Base-by-base conservation (phyloP, 2,888 invertebrate species). In the Agrochola litura region DNA sequence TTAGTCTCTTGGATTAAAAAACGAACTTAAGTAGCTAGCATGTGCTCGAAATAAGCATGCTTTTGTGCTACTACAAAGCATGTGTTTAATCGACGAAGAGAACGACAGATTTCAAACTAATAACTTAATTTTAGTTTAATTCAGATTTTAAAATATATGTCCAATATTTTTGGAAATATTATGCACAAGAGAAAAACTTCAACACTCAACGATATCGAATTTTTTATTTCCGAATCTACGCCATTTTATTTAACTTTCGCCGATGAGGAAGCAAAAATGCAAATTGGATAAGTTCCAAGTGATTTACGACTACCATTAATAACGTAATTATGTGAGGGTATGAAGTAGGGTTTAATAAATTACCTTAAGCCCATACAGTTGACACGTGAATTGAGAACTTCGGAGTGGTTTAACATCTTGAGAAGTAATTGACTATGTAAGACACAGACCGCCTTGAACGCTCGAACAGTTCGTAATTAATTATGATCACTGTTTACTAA, bases 221-320 rank as follows among this genome's bases (percentile, higher is more conserved):
- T 52, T 61, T 60, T 75, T 30, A 58, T n/a, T 22, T 52, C 22
- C 16, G 10, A 68, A 25, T 65, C 22, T 3, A 30, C 12, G 12
- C 12, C 6, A 2, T 60, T 64, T 75, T 56, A 60, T 68, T 61
- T n/a, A 52, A 63, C n/a, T 52, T 70, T 58, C 25, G 12, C 19
- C 52, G 19, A 68, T 58, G 71, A 71, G 41, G 49, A 76, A 69
- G 86, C 69, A 61, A 82, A 74, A 70, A 63, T 69, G 69, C 69
- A 66, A 82, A 85, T 82, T 49, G 25, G 60, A 64, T 75, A 66
- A 73, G 54, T 63, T 66, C 67, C 12, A 41, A 56, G 46, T 66
- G 72, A 82, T 73, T 86, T 72, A 82, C 69, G 46, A 22, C 6
- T 9, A 54, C n/a, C 71, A 76, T 83, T 83, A 82, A 76, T 70